Conservation (phyloP, 1,140 invertebrate species). For the Bombus superbus region DNA sequence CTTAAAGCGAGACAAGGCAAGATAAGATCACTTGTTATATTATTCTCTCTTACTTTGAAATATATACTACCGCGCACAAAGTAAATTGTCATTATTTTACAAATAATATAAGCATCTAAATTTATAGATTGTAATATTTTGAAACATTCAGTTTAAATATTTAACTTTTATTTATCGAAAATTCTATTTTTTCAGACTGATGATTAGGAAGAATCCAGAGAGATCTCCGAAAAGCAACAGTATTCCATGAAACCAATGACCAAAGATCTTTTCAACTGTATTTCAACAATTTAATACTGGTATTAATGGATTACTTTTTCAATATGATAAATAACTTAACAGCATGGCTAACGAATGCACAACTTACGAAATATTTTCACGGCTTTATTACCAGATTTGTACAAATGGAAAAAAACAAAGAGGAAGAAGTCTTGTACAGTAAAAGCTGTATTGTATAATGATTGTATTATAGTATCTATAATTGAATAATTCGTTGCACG, state of each 20-base stretch:
- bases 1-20: slow-evolving; percentile 54
- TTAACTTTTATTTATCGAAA: not conserved
- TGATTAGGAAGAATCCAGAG: slow-evolving; percentile 11
- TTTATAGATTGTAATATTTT: not conserved
- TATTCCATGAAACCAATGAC: slow-evolving; percentile 49
- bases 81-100: not conserved
- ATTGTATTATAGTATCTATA: slow-evolving; percentile 41
- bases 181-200: slow-evolving; percentile 43
- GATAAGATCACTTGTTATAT: slow-evolving; percentile 10
- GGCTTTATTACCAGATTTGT: slow-evolving; percentile 9
- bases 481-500: slow-evolving; percentile 32
- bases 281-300: slow-evolving; percentile 21
- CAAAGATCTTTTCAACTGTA: slow-evolving; percentile 37
- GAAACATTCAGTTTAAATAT: not conserved
- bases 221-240: slow-evolving; percentile 46
- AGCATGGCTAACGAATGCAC: not conserved
- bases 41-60: not conserved
- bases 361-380: slow-evolving; percentile 10
- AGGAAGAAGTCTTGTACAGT: slow-evolving; percentile 17
- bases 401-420: slow-evolving; percentile 7
- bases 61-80: not conserved
- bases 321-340: not conserved
- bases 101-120: not conserved
- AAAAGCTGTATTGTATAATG: slow-evolving; percentile 24
- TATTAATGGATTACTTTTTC: slow-evolving; percentile 18